These are phyloP conservation scores for Pipra filicauda DNA, from an alignment of 2,113 vertebrate species.

Conservation along the genomic window DNA sequence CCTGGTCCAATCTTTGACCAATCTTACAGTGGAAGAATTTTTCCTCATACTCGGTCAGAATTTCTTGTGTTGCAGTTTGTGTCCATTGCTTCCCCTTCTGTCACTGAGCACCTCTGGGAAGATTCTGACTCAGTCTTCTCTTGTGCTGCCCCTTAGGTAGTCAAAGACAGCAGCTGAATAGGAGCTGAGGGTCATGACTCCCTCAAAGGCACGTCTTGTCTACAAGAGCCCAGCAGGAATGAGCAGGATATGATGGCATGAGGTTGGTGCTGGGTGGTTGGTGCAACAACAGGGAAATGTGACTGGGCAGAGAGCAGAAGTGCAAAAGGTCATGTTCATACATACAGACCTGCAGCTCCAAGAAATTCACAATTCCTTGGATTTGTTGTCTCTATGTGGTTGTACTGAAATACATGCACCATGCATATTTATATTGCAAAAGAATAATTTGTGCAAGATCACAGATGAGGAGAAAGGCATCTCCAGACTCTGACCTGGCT, in stretches of 20 bases:
- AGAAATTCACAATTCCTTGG: neutral
- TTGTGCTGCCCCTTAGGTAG: neutral
- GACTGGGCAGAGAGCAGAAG: neutral
- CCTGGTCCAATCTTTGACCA: neutral
- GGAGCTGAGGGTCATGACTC: neutral
- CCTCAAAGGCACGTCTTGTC: neutral
- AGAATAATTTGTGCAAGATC: neutral
- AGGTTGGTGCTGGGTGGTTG: neutral
- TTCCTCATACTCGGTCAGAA: neutral
- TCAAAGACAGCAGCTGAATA: neutral
- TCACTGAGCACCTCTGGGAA: neutral
- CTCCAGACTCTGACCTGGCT: neutral
- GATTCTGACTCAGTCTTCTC: neutral
- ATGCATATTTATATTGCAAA: neutral
- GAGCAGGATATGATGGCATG: neutral
- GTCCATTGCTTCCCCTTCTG: neutral
- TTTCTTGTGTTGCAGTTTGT: neutral
- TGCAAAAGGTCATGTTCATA: neutral
- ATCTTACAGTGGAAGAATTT: neutral
- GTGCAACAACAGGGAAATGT: accelerated
- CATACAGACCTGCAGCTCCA: neutral
- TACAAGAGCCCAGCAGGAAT: neutral
- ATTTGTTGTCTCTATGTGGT: neutral
- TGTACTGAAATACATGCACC: neutral
- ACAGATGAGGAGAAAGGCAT: neutral